A percentile compares a stretch with the other conserved stretches of the same genome.
phyloP scores from a whole-genome alignment of 2,888 invertebrate genomes.

The Mimas tiliae region DNA sequence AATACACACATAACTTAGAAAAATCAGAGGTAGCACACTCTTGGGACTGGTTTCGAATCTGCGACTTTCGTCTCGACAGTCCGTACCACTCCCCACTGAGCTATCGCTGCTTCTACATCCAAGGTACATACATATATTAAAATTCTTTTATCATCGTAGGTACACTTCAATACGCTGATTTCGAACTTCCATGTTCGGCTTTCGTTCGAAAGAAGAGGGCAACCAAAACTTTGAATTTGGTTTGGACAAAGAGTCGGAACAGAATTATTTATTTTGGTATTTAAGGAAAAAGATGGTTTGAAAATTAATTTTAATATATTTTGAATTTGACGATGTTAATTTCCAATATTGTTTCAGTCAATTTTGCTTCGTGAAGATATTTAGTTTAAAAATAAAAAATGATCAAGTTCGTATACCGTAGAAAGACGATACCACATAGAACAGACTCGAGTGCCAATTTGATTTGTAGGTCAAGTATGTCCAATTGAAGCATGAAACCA shows the following conservation, averaged over 20 bases:
- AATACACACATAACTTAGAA: no score
- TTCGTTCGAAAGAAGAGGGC: constrained; percentile 7
- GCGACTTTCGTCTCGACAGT: no score
- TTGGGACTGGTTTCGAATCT: no score
- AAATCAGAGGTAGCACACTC: no score
- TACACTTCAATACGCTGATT: constrained; percentile 10
- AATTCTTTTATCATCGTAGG: no score
- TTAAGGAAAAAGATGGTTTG: background rate
- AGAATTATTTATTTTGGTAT: background rate
- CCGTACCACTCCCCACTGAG: no score
- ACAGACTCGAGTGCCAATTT: background rate
- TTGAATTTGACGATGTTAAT: background rate
- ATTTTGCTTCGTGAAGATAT: background rate
- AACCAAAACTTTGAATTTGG: background rate
- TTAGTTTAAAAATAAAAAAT: background rate
- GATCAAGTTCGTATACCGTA: no score
- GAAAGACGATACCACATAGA: background rate
- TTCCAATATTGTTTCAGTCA: background rate
- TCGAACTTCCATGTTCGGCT: constrained; percentile 7
- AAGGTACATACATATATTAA: no score
- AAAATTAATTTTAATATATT: background rate
- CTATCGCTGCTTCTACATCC: no score
- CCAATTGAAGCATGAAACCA: background rate
- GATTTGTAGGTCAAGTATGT: background rate
- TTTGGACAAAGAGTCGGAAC: background rate